Evolutionary conservation across 1,140 invertebrate genomes (phyloP).

Genomic region (Sarcophaga peregrina): DNA sequence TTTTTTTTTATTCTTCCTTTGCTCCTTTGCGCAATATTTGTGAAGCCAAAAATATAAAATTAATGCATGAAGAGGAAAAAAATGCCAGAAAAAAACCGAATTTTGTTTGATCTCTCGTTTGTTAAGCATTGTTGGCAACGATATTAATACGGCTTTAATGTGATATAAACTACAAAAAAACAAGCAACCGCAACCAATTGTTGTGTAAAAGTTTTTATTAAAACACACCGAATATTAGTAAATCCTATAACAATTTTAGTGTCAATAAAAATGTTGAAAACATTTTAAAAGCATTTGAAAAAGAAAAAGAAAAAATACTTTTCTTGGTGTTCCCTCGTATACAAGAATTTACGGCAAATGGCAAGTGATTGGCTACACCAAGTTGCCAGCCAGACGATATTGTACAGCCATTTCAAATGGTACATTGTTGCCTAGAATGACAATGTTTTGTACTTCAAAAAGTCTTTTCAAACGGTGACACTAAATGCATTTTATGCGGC

Average conservation of each 20-base stretch:
- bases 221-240: background rate
- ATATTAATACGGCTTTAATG: constrained; percentile 56
- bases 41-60: background rate
- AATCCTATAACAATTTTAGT: too few relatives aligned
- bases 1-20: background rate
- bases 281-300: too few relatives aligned
- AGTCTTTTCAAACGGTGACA: background rate
- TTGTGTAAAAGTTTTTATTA: background rate
- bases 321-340: too few relatives aligned
- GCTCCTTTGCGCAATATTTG: background rate
- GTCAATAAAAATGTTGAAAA: too few relatives aligned
- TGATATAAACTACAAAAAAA: background rate
- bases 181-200: background rate
- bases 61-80: too few relatives aligned
- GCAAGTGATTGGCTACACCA: too few relatives aligned
- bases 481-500: background rate
- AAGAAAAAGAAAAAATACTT: too few relatives aligned
- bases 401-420: too few relatives aligned
- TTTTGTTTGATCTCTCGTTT: constrained; percentile 54
- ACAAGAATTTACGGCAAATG: too few relatives aligned
- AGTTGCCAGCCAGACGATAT: too few relatives aligned
- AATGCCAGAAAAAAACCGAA: background rate
- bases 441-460: constrained; percentile 10
- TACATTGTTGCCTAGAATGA: background rate
- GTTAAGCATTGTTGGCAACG: constrained; percentile 63